These are phyloP conservation scores for Ciona savignyi DNA, from an alignment of 23 tunicate species.

Conservation along the genomic window DNA sequence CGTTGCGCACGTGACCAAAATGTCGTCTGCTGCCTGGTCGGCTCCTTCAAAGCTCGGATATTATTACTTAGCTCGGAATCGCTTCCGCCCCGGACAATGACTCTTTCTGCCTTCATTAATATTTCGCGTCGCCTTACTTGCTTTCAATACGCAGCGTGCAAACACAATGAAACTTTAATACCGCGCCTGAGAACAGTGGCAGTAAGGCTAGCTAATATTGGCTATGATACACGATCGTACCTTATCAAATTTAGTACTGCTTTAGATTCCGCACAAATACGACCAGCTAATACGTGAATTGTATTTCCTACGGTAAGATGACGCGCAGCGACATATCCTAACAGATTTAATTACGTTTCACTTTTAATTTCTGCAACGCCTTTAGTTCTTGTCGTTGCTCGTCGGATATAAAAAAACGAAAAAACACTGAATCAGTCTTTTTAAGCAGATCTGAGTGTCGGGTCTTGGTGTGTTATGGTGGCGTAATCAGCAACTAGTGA, in stretches of 20 bases:
- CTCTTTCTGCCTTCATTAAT: not conserved
- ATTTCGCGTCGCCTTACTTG: not conserved
- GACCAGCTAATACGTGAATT: too few relatives aligned
- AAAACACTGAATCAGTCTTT: too few relatives aligned
- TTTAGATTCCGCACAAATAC: too few relatives aligned
- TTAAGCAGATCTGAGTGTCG: not conserved
- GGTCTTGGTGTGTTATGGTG: not conserved
- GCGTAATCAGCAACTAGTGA: not conserved
- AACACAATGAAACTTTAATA: not conserved
- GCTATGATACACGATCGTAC: too few relatives aligned
- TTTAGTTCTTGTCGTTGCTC: too few relatives aligned
- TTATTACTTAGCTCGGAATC: not conserved
- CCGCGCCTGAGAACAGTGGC: not conserved
- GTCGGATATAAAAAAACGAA: too few relatives aligned
- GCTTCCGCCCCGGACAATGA: slow-evolving; percentile 1
- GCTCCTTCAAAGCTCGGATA: not conserved
- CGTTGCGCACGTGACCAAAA: not conserved
- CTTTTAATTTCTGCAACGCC: too few relatives aligned
- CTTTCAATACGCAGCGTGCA: not conserved
- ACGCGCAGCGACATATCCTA: too few relatives aligned
- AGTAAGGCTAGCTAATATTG: not conserved
- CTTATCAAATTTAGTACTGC: too few relatives aligned
- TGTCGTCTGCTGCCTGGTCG: not conserved
- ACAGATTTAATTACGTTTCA: too few relatives aligned
- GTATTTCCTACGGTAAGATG: too few relatives aligned